Conservation (phyloP, 2,113 vertebrate genomes). For the Anhinga anhinga region DNA sequence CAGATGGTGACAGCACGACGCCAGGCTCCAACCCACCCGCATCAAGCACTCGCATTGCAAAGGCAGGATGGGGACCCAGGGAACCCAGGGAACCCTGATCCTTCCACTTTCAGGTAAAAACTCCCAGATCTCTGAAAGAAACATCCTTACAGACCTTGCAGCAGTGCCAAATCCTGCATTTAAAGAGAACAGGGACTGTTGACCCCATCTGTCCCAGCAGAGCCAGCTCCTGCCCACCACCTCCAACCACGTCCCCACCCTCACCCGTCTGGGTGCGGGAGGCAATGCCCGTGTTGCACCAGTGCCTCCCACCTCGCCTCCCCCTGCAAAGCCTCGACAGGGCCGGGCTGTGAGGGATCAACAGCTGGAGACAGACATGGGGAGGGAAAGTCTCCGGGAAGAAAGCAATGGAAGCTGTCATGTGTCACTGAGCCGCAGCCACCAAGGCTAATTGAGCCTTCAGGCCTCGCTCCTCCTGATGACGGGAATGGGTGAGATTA, state of each 20-base stretch:
- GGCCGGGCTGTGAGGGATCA: not conserved
- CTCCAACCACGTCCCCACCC: not conserved
- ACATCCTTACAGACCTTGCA: not conserved
- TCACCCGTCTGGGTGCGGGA: not conserved
- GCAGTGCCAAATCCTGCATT: not conserved
- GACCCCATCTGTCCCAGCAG: accelerated
- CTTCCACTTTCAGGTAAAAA: not conserved
- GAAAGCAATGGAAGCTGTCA: not conserved
- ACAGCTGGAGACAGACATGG: not conserved
- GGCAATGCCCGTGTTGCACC: not conserved
- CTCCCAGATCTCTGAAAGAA: not conserved
- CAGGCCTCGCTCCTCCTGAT: not conserved
- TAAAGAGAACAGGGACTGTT: not conserved
- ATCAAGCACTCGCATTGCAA: not conserved
- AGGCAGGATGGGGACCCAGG: not conserved
- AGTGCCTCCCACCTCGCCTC: not conserved
- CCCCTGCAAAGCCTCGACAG: not conserved
- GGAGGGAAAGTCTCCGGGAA: not conserved
- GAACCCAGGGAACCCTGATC: not conserved
- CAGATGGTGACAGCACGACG: accelerated
- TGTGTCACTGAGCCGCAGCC: not conserved
- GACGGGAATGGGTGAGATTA: not conserved
- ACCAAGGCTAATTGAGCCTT: slow-evolving; percentile 38
- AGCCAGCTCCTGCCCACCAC: not conserved
- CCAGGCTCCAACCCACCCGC: not conserved